Conservation (phyloP, 2,888 invertebrate species). For the Clunio marinus region DNA sequence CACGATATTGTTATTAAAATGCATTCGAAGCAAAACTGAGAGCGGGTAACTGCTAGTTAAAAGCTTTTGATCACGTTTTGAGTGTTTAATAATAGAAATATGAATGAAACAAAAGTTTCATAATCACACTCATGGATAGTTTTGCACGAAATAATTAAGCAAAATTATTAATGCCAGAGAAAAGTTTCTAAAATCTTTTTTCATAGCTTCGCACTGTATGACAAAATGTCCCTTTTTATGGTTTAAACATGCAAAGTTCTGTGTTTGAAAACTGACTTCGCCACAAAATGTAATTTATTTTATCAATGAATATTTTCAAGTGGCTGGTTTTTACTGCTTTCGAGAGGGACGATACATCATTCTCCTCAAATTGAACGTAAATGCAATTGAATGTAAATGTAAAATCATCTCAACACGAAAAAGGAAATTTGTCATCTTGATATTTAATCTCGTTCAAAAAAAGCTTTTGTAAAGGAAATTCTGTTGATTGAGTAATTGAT, state of each 20-base stretch:
- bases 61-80: background rate
- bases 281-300: conserved; percentile 9
- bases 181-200: background rate
- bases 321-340: background rate
- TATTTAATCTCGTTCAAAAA: no score
- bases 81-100: background rate
- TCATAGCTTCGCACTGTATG: background rate
- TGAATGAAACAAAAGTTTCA: background rate
- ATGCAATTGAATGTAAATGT: no score
- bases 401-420: background rate
- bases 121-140: background rate
- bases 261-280: background rate
- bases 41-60: background rate
- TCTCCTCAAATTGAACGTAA: no score
- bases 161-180: background rate
- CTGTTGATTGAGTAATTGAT: background rate
- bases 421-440: background rate
- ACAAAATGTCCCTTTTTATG: background rate
- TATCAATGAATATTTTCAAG: background rate
- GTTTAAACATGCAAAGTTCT: background rate
- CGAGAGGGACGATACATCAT: no score
- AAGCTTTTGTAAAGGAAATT: no score
- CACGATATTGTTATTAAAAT: no score
- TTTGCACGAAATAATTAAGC: background rate
- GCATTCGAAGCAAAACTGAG: background rate